Evolutionary conservation across 2,888 invertebrate genomes (phyloP).

Genomic region (Empis stercorea): DNA sequence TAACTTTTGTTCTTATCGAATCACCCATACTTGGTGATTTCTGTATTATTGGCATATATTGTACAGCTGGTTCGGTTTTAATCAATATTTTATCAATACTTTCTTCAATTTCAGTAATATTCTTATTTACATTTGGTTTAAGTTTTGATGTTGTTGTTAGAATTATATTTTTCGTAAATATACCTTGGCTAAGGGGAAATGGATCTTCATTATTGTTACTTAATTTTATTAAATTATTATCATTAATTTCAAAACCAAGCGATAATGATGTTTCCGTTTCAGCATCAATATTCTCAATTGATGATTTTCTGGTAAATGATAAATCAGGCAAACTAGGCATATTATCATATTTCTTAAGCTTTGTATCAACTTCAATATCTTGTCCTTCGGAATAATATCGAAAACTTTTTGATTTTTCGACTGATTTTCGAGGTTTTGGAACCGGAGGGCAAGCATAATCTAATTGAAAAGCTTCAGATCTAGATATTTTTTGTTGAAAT

Average conservation of each 20-base stretch:
- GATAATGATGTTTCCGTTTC: slow-evolving; percentile 16
- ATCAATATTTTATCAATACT: slow-evolving; percentile 30
- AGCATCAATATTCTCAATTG: slow-evolving; percentile 15
- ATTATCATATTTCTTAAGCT: slow-evolving; percentile 15
- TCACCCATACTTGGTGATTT: slow-evolving; percentile 21
- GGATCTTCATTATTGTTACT: slow-evolving; percentile 10
- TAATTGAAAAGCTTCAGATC: slow-evolving; percentile 30
- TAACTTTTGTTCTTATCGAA: slow-evolving; percentile 10
- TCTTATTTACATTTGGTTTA: slow-evolving; percentile 14
- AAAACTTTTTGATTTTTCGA: slow-evolving; percentile 62
- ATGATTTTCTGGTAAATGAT: slow-evolving; percentile 11
- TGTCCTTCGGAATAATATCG: slow-evolving; percentile 43
- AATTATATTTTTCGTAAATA: slow-evolving; percentile 20
- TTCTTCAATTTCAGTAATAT: slow-evolving; percentile 30
- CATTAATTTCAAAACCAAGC: slow-evolving; percentile 31
- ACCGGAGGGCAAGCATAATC: slow-evolving; percentile 17
- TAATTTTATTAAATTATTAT: slow-evolving; percentile 25
- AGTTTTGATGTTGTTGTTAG: slow-evolving; percentile 15
- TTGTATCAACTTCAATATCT: slow-evolving; percentile 6
- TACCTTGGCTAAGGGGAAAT: slow-evolving; percentile 16
- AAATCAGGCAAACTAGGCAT: slow-evolving; percentile 34
- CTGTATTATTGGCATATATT: slow-evolving; percentile 25
- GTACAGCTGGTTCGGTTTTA: slow-evolving; percentile 23
- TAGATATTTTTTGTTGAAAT: slow-evolving; percentile 41
- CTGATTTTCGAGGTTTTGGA: slow-evolving; percentile 39